Evolutionary conservation across 2,888 invertebrate genomes (phyloP).

Genomic region (Orthosia gothica): DNA sequence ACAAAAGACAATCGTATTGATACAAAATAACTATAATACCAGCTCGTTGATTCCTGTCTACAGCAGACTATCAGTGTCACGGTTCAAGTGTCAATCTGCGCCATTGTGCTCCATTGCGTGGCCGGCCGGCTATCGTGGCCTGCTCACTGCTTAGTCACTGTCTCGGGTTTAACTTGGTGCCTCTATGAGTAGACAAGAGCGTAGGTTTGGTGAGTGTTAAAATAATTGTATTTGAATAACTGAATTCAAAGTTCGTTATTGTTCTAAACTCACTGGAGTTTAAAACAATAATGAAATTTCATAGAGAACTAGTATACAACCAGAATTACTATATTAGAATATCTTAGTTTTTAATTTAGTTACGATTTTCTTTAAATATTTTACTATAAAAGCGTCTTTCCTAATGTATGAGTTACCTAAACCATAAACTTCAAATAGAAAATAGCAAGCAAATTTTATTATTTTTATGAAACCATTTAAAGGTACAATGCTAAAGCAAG

Average conservation of each 20-base stretch:
- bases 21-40: background rate
- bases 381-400: too few relatives aligned
- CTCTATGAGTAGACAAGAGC: background rate
- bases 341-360: too few relatives aligned
- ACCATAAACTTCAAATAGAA: too few relatives aligned
- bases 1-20: background rate
- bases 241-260: too few relatives aligned
- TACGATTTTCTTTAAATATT: too few relatives aligned
- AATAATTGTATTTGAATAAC: background rate
- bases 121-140: conserved; percentile 30
- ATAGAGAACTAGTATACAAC: too few relatives aligned
- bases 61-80: conserved; percentile 43
- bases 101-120: conserved; percentile 44
- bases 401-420: too few relatives aligned
- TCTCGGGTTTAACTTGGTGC: conserved; percentile 7
- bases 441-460: too few relatives aligned
- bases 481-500: background rate
- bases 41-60: conserved; percentile 11
- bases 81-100: conserved; percentile 49
- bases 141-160: conserved; percentile 37
- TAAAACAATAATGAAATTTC: too few relatives aligned
- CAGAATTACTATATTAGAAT: too few relatives aligned
- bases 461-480: too few relatives aligned
- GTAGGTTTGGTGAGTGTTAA: background rate
- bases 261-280: too few relatives aligned